Percentiles rank a stretch among this genome's conserved stretches.
Conservation (phyloP, 92 coral and sea anemone genomes). For the Scolanthus callimorphus region DNA sequence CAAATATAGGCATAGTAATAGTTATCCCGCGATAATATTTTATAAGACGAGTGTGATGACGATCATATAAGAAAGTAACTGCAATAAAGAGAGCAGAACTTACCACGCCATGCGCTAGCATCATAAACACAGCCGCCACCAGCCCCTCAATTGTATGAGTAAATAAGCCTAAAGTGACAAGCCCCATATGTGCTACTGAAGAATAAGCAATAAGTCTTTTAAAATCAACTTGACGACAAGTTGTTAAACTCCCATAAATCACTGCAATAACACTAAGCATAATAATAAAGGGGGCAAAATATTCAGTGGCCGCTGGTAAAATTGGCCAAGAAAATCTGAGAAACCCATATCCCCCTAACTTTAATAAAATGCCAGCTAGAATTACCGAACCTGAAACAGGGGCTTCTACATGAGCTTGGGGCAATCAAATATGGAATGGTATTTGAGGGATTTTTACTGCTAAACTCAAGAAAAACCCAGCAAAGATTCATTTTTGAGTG, state of each 20-base stretch:
- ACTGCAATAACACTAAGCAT: slow-evolving; percentile 65
- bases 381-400: slow-evolving; percentile 83
- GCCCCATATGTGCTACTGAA: slow-evolving; percentile 86
- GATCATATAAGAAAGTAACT: slow-evolving; percentile 71
- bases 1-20: slow-evolving; percentile 75
- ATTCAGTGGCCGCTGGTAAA: slow-evolving; percentile 75
- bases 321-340: slow-evolving; percentile 72
- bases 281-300: slow-evolving; percentile 66
- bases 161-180: slow-evolving; percentile 74
- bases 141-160: slow-evolving; percentile 72
- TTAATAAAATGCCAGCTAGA: slow-evolving; percentile 78
- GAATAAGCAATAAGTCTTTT: slow-evolving; percentile 82
- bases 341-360: slow-evolving; percentile 84
- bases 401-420: slow-evolving; percentile 86
- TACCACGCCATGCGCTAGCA: slow-evolving; percentile 84
- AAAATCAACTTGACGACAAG: slow-evolving; percentile 75
- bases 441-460: slow-evolving; percentile 76
- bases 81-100: slow-evolving; percentile 81
- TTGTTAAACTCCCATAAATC: slow-evolving; percentile 72
- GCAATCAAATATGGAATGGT: slow-evolving; percentile 76
- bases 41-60: slow-evolving; percentile 76
- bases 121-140: slow-evolving; percentile 67
- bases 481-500: slow-evolving; percentile 73
- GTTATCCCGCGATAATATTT: slow-evolving; percentile 75
- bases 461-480: slow-evolving; percentile 78